A percentile compares a stretch with the other conserved stretches of the same genome.
Evolutionary conservation across 2,888 invertebrate species (phyloP).

Genomic region (Drosophila mimetica): DNA sequence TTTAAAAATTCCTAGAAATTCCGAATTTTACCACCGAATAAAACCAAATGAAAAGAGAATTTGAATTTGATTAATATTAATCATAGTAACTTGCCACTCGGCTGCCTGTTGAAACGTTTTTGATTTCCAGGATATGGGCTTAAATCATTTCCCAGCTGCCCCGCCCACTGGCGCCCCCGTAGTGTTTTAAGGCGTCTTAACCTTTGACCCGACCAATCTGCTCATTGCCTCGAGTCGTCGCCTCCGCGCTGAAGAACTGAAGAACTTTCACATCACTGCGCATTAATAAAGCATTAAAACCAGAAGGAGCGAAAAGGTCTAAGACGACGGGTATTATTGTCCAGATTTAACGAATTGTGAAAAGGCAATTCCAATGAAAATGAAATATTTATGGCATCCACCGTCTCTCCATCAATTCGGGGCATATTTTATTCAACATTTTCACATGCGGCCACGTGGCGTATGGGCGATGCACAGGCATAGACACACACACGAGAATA

Average conservation of each 20-base stretch:
- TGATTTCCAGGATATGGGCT: not conserved
- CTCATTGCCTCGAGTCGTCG: conserved; percentile 12
- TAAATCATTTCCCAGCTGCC: not conserved
- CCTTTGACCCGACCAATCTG: conserved; percentile 25
- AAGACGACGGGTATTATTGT: conserved; percentile 39
- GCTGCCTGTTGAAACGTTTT: not conserved
- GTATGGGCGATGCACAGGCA: conserved; percentile 18
- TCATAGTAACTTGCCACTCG: not conserved
- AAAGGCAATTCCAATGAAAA: conserved; percentile 67
- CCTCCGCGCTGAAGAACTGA: conserved; percentile 10
- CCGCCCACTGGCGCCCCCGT: not conserved
- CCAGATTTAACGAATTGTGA: conserved; percentile 54
- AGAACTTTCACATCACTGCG: conserved; percentile 34
- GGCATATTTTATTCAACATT: conserved; percentile 21
- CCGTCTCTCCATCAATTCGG: conserved; percentile 6
- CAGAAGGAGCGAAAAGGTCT: conserved; percentile 4
- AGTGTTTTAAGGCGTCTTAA: conserved; percentile 18
- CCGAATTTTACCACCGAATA: no score
- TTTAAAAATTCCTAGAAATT: no score
- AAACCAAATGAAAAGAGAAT: not conserved
- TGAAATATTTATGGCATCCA: conserved; percentile 61
- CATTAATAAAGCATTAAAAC: conserved; percentile 33
- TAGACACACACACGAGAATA: not conserved
- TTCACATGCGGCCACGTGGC: conserved; percentile 27
- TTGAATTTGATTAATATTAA: not conserved